Conservation (phyloP, 35 echinoderm and acorn worm genomes). For the Chiridota heheva region DNA sequence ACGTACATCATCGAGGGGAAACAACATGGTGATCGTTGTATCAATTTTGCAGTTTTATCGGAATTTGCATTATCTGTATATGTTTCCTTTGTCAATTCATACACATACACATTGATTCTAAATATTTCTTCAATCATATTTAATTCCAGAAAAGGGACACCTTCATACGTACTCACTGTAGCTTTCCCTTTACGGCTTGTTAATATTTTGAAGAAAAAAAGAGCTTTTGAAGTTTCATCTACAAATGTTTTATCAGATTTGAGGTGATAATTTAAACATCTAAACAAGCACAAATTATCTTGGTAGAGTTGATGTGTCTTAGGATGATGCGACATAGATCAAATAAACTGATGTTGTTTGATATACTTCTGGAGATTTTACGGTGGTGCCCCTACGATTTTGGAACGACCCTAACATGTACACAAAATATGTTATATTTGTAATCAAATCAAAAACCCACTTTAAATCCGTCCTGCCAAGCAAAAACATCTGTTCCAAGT, state of each 20-base stretch:
- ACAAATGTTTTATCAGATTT: conserved; percentile 7
- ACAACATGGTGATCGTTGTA: conserved; percentile 19
- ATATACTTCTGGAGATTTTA: background rate
- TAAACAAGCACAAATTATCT: conserved; percentile 47
- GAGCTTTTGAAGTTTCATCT: conserved; percentile 5
- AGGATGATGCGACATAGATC: background rate
- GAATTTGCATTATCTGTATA: background rate
- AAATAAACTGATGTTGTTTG: background rate
- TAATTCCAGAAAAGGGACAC: conserved; percentile 1
- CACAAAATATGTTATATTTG: conserved; percentile 8
- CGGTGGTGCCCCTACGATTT: conserved; percentile 28
- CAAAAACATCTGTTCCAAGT: background rate
- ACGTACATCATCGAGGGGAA: background rate
- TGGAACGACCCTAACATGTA: conserved; percentile 9
- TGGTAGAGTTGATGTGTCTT: background rate
- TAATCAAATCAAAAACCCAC: conserved; percentile 15
- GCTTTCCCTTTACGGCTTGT: background rate
- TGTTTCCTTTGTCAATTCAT: conserved; percentile 3
- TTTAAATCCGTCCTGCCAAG: background rate
- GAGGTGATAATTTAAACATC: conserved; percentile 6
- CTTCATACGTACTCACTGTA: conserved; percentile 5
- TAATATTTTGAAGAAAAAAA: conserved; percentile 24
- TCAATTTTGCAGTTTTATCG: conserved; percentile 1
- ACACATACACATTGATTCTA: background rate
- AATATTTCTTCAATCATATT: background rate